Conservation (phyloP, 2,888 invertebrate genomes). For the Malthinus seriepunctatus region DNA sequence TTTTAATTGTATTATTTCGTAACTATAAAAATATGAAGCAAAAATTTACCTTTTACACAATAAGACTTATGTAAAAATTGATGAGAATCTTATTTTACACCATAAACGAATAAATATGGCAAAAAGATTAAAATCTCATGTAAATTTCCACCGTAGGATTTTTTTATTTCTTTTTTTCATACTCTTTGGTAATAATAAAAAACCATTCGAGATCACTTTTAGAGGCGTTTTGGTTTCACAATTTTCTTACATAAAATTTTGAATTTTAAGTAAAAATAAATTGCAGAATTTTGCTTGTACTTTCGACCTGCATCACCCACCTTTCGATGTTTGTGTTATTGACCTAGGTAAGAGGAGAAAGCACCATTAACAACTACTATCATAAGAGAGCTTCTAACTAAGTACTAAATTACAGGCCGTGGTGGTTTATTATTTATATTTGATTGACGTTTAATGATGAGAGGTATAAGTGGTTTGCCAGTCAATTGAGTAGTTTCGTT, state of each 20-base stretch:
- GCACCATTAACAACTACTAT: neutral
- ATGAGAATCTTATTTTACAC: too few relatives aligned
- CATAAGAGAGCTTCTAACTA: constrained; percentile 6
- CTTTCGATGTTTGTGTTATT: constrained; percentile 23
- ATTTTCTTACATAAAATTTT: neutral
- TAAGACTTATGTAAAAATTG: too few relatives aligned
- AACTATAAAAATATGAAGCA: too few relatives aligned
- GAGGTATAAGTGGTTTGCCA: too few relatives aligned
- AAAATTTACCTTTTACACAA: too few relatives aligned
- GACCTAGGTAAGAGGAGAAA: constrained; percentile 29
- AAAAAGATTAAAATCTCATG: too few relatives aligned
- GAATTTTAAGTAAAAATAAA: neutral
- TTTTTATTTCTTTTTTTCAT: neutral
- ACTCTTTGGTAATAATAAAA: too few relatives aligned
- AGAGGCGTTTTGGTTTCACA: neutral
- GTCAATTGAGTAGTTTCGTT: too few relatives aligned
- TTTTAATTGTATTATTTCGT: too few relatives aligned
- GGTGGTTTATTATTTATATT: constrained; percentile 8
- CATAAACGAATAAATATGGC: too few relatives aligned
- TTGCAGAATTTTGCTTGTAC: constrained; percentile 9
- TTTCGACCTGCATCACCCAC: constrained; percentile 27
- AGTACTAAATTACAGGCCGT: constrained; percentile 5
- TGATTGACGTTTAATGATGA: neutral
- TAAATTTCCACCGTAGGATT: neutral
- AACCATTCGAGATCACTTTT: too few relatives aligned